Percentiles rank a stretch among this genome's conserved stretches.
Evolutionary conservation across 2,113 vertebrate species (phyloP).

Genomic region (Baryphthengus martii): DNA sequence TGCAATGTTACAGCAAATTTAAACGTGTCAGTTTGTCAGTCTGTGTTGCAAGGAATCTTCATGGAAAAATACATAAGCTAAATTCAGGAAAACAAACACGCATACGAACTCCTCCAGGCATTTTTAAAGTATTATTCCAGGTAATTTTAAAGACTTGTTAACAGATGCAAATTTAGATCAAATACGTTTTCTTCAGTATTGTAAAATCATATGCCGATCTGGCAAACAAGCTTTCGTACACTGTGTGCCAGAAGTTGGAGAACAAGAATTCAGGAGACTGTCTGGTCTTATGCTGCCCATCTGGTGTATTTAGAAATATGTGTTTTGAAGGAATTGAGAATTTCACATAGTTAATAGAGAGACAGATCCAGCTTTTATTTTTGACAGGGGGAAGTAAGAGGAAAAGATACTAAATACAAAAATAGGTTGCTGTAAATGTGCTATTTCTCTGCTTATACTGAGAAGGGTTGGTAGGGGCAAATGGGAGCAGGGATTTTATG

Average conservation of each 20-base stretch:
- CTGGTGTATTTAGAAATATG: not conserved
- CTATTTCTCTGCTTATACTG: not conserved
- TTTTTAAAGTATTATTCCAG: not conserved
- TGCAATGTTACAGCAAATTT: not conserved
- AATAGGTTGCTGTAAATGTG: not conserved
- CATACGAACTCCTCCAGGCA: not conserved
- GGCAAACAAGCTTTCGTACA: not conserved
- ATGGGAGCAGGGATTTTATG: not conserved
- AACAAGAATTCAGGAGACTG: not conserved
- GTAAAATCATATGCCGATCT: slow-evolving; percentile 1
- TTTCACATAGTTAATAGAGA: not conserved
- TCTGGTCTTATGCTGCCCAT: not conserved
- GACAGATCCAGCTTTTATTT: not conserved
- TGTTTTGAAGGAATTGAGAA: not conserved
- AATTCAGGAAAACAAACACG: not conserved
- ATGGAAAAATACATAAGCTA: not conserved
- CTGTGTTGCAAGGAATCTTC: not conserved
- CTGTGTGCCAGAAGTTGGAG: not conserved
- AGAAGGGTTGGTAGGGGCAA: too few relatives aligned
- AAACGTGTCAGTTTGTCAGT: not conserved
- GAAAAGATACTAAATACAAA: not conserved
- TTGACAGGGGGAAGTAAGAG: not conserved
- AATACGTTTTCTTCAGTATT: not conserved
- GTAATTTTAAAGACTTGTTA: not conserved
- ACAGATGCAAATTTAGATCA: not conserved